Base-by-base conservation (phyloP, 2,797 vertebrate species). In the Sarcoramphus papa region DNA sequence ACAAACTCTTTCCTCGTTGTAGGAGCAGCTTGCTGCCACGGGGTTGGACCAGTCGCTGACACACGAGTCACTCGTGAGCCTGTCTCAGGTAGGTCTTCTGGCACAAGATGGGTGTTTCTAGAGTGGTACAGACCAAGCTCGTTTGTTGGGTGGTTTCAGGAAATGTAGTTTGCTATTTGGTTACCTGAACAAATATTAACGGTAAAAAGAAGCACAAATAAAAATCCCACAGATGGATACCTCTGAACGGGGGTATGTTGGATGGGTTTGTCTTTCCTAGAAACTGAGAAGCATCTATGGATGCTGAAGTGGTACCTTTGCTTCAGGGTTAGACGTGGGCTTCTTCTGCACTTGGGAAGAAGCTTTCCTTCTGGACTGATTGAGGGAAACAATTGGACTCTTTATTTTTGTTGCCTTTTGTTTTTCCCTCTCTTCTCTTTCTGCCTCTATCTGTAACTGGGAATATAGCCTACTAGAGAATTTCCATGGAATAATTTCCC, bases 1-100 rank as follows among this genome's bases (percentile, higher is more conserved):
- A 59, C 0, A 1, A 82, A 25, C 45, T 50, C 60, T 84, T n/a
- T 88, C 67, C 27, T 33, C 4, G 91, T 88, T 95, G 27, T 95
- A 99, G 99, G 93, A 97, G 28, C 50, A 98, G 24, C 97, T 99
- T 67, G 6, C 69, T 45, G 96, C 95, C 20, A 87, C 82, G 7
- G 98, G 98, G 45, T 98, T 99, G 98, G 97, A 99, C 53, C 77
- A 93, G 23, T 98, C 97, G 1, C 76, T 99, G 74, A 98, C 97
- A 2, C 99, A 99, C 69, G 96, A 97, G 50, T 98, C 98, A 2
- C 96, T 99, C 9, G 20, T 98, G 65, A 95, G 96, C 33, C 97
- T 98, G 3, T 98, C 98, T 41, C 95, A 99, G 98, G 99, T 99
- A 48, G 40, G 97, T 81, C 51, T 83, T 67, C 7, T 30, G 40